Percentiles rank a stretch among this genome's conserved stretches.
These are phyloP conservation scores for Pogonus chalceus DNA, from an alignment of 1,140 invertebrate species.

Conservation along the genomic window DNA sequence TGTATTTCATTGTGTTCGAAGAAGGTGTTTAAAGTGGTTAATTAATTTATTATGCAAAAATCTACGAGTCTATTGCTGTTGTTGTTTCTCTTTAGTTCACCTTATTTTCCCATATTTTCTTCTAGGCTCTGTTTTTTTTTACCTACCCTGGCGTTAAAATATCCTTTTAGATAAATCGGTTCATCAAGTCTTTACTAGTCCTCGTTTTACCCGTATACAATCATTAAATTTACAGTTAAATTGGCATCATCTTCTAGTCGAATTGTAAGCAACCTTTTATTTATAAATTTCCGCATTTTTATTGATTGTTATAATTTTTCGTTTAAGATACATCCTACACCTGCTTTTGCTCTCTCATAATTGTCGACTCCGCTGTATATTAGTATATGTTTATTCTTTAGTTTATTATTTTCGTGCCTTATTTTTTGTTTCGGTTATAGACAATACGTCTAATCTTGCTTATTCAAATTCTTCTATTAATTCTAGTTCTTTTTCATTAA, in stretches of 20 bases:
- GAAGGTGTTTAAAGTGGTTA: constrained; percentile 9
- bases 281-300: background rate
- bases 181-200: background rate
- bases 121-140: constrained; percentile 1
- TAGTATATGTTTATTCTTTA: too few relatives aligned
- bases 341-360: background rate
- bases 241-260: background rate
- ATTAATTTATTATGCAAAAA: constrained; percentile 9
- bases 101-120: constrained; percentile 8
- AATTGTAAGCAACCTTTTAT: background rate
- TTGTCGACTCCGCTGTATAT: background rate
- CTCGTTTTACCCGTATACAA: background rate
- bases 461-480: constrained; percentile 10
- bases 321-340: background rate
- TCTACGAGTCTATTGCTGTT: constrained; percentile 12
- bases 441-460: constrained; percentile 10
- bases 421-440: constrained; percentile 12
- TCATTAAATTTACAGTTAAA: background rate
- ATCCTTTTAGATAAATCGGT: constrained; percentile 5
- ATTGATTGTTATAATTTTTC: background rate
- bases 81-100: constrained; percentile 11
- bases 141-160: constrained; percentile 8
- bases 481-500: constrained; percentile 13
- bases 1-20: constrained; percentile 5
- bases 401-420: too few relatives aligned